These are phyloP conservation scores for Okapia johnstoni DNA, from an alignment of 2,113 vertebrate species.

Conservation along the genomic window DNA sequence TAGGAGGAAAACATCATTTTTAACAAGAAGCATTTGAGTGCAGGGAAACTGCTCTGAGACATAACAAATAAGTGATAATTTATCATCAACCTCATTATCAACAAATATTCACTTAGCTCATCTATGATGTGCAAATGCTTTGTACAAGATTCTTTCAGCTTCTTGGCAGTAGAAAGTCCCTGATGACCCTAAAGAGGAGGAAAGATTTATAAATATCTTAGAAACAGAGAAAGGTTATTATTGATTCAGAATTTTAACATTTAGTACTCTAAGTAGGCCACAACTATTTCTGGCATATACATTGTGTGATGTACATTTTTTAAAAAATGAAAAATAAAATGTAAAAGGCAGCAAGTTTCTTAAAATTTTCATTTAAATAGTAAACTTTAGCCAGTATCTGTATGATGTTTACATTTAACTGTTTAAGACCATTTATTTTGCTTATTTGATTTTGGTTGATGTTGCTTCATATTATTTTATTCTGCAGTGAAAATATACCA, in stretches of 20 bases:
- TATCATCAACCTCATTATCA: constrained; percentile 39
- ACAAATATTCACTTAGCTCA: background rate
- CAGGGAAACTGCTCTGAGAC: background rate
- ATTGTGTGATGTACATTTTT: background rate
- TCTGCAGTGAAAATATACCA: background rate
- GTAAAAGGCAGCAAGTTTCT: background rate
- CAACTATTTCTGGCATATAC: constrained; percentile 23
- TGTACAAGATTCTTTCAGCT: background rate
- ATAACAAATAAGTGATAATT: constrained; percentile 25
- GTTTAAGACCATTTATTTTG: background rate
- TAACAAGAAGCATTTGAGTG: background rate
- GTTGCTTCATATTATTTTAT: background rate
- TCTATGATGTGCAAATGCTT: background rate
- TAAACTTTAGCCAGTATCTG: background rate
- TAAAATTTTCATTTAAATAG: background rate
- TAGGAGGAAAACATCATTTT: background rate
- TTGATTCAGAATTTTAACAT: constrained; percentile 47
- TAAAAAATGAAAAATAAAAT: background rate
- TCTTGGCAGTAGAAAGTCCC: constrained; percentile 17
- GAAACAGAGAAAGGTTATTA: constrained; percentile 27
- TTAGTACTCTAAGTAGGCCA: constrained; percentile 35
- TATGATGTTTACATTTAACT: background rate
- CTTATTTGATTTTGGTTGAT: background rate
- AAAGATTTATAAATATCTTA: constrained; percentile 32
- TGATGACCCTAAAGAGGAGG: background rate